Evolutionary conservation across 2,797 vertebrate species (phyloP), one percentile per base, ranked within the genome.

Genomic region (Hirundo rustica): DNA sequence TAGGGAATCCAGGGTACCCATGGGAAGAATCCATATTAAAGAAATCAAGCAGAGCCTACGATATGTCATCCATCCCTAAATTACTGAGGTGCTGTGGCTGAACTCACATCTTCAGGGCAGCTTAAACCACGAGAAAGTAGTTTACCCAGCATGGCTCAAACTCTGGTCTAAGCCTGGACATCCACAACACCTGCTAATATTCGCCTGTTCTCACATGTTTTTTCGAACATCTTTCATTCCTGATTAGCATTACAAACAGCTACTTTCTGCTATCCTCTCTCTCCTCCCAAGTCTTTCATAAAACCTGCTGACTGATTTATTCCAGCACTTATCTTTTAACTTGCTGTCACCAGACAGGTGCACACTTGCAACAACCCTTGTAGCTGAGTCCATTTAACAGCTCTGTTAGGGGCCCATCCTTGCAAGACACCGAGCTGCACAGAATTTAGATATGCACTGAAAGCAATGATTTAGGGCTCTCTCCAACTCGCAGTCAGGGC

Each of bases 251-350:
- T 72, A 88, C 76, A 88, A 93, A 93, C 87, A 88, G 71, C 84
- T 93, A 86, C 78, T 95, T 94, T 96, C 67, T 88, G 65, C 82
- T 79, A 85, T 94, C 90, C 95, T 81, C 88, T 88, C 81, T 84
- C 94, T 94, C 94, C 93, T 95, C 94, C 89, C 78, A 94, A 91
- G 82, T 93, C 94, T 96, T 97, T 96, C 95, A 97, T 97, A 96
- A 97, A 97, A 97, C 86, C 84, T 97, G 96, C 68, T 82, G 91
- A 97, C 62, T 94, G 96, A 97, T 97, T 96, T 94, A 96, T 94
- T 96, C 88, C 85, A 87, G 71, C 62, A 91, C 89, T 96, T 96
- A 87, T 86, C 92, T 95, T 96, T 94, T 85, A 90, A 91, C 86
- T 92, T 89, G 76, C 76, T 96, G 83, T 92, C 89, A 72, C 91